Evolutionary conservation across 2,797 vertebrate species (phyloP), one percentile per base, ranked within the genome.

Genomic region (Gymnopithys bicolor): DNA sequence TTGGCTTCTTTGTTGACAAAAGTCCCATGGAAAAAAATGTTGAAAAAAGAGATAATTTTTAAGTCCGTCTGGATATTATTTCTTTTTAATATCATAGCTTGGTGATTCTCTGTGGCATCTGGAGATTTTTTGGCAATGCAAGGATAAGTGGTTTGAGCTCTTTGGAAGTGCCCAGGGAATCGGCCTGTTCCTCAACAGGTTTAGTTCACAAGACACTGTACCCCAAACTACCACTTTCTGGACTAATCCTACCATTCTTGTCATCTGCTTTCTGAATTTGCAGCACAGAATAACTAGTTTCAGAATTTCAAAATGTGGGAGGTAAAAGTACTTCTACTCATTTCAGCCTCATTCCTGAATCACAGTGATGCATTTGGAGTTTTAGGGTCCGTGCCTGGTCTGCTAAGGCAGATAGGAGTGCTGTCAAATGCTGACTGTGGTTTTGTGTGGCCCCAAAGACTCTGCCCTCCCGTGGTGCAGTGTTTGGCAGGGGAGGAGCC

Each of bases 371-470:
- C 21, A 4, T n/a, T 76, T 70, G 60, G 85, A 22, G 28, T 6
- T 74, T 35, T 11, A 55, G 39, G 41, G 22, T 68, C 39, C 3
- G 2, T 5, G 10, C 10, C n/a, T 16, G 0, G 3, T 25, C 41
- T 56, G 5, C 23, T 6, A 35, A 18, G 33, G 67, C 32, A 19
- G 28, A 21, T 3, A 32, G 52, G 56, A 64, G 19, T 7, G 41
- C 9, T 71, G 2, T 32, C 25, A 25, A 19, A 13, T 13, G 3
- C 58, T 19, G 37, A 6, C n/a, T n/a, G 30, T 13, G 55, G n/a
- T 1, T 79, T 28, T 52, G 5, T 3, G 28, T 24, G 27, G 37
- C 75, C 45, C 53, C n/a, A 7, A 37, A 74, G 30, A 4, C 17
- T 48, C 30, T 80, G 27, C 13, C 19, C 13, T 25, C 4, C 19